These are phyloP conservation scores for Nannospalax galili DNA, from an alignment of 2,113 vertebrate species.

Conservation along the genomic window DNA sequence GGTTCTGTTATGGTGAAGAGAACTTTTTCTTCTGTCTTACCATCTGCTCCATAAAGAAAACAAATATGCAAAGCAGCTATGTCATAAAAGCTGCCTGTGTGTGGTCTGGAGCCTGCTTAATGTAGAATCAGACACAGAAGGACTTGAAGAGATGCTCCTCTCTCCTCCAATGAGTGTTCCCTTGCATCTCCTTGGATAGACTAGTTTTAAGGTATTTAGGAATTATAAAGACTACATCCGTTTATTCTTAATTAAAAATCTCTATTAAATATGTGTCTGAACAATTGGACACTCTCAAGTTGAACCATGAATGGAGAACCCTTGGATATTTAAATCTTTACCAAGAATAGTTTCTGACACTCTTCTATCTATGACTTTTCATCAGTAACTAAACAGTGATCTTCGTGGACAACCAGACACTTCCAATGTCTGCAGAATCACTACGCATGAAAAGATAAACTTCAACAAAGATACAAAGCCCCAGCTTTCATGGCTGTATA, in stretches of 20 bases:
- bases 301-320: neutral
- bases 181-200: slow-evolving; percentile 25
- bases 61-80: slow-evolving; percentile 69
- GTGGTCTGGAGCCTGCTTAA: slow-evolving; percentile 70
- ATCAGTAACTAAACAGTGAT: neutral
- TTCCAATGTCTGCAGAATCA: neutral
- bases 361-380: neutral
- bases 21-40: slow-evolving; percentile 65
- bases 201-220: slow-evolving; percentile 28
- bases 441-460: neutral
- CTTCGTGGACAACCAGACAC: neutral
- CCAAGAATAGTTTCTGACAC: neutral
- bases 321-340: neutral
- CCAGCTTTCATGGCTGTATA: neutral
- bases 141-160: slow-evolving; percentile 18
- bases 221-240: neutral
- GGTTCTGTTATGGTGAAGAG: slow-evolving; percentile 56
- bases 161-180: slow-evolving; percentile 46
- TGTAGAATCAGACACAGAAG: slow-evolving; percentile 62
- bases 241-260: slow-evolving; percentile 35
- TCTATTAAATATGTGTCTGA: slow-evolving; percentile 20
- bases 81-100: slow-evolving; percentile 75
- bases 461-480: neutral
- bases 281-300: neutral
- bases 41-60: slow-evolving; percentile 75